Evolutionary conservation across 2,113 vertebrate genomes (phyloP).

Genomic region (Prunella himalayana): DNA sequence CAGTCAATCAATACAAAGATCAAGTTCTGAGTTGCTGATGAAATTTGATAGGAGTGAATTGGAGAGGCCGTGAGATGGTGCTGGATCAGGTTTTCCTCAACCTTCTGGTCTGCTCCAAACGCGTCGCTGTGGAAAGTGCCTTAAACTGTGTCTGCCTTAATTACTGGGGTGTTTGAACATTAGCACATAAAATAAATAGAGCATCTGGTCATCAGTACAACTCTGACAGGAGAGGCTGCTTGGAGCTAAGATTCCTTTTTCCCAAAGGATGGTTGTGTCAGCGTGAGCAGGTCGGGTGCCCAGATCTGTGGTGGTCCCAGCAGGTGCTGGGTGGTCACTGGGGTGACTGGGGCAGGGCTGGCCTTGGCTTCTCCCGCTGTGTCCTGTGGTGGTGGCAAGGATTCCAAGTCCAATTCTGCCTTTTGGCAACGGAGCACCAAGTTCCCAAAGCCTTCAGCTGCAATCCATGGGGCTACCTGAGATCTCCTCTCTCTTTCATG

Average conservation of each 20-base stretch:
- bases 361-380: neutral
- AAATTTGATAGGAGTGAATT: constrained; percentile 69
- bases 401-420: neutral
- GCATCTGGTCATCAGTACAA: neutral
- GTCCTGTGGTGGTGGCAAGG: neutral
- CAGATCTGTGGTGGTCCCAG: neutral
- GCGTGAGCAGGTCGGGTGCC: rapidly evolving
- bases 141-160: neutral
- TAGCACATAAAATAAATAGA: neutral
- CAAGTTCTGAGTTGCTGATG: constrained; percentile 67
- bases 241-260: neutral
- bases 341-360: neutral
- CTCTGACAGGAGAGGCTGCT: neutral
- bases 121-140: constrained; percentile 28
- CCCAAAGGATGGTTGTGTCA: neutral
- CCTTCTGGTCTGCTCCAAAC: constrained; percentile 34
- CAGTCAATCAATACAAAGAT: constrained; percentile 69
- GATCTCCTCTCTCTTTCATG: constrained; percentile 20
- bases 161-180: neutral
- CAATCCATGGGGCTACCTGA: constrained; percentile 16
- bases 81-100: constrained; percentile 63
- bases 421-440: neutral
- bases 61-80: constrained; percentile 37
- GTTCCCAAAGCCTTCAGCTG: constrained; percentile 36
- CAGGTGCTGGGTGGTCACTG: neutral